Base-by-base conservation (phyloP, 2,113 vertebrate species). In the Candoia aspera region DNA sequence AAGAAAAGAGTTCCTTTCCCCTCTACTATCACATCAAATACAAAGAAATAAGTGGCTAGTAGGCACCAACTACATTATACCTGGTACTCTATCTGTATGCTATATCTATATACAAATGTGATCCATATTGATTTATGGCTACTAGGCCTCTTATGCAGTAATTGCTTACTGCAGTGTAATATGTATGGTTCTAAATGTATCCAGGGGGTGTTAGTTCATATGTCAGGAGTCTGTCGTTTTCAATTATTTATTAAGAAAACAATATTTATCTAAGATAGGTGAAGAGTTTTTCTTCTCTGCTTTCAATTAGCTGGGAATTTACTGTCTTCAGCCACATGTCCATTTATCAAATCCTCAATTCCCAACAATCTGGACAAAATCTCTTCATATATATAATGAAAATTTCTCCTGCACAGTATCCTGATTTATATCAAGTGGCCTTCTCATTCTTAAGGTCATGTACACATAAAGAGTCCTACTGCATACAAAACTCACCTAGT, bases 221-320 rank as follows among this genome's bases (percentile, higher is more conserved):
- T 97, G 96, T 97, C 97, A 96, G 95, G 97, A 96, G 93, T 96
- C 95, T 96, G 94, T 93, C 92, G 93, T 97, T 94, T 97, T 91
- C 95, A 97, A 96, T 97, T 97, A 97, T 97, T 98, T 98, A 98
- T 98, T 97, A 97, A 91, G 93, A 97, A 97, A 97, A 93, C 96
- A 95, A 96, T 97, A 94, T 97, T 98, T 97, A 95, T 98, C 96
- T 96, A 97, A 98, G 97, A 97, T 98, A 94, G 97, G 96, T 96
- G 96, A 95, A 97, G 97, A 97, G 96, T 95, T 98, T 96, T 96
- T 92, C 94, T 97, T 97, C 97, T 98, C 97, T 98, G 97, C 96
- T 98, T 98, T 97, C 97, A 98, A 97, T 98, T 98, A 98, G 96
- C 95, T 97, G 95, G 97, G 97, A 97, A 98, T 98, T 97, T 96